Base-by-base conservation (phyloP, 2,113 vertebrate species). In the Forbesichthys papilliferus region DNA sequence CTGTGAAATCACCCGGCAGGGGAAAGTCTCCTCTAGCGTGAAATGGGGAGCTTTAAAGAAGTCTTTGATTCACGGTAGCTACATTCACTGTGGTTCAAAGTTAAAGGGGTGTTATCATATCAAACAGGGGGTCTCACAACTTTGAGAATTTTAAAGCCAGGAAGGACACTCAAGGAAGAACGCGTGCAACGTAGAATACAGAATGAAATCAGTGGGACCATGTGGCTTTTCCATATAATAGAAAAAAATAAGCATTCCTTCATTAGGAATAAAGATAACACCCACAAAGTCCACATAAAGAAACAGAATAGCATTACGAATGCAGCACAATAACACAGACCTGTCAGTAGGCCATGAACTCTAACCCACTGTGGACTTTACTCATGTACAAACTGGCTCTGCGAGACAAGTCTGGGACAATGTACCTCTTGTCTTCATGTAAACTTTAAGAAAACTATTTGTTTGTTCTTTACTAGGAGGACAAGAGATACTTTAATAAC, bases 31-130 rank as follows among this genome's bases (percentile, higher is more conserved):
- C 51, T 62, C 58, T 49, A 47, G 61, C 62, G 4, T 77, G 66
- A 80, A 63, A 52, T 64, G 49, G 49, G 9, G 65, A 66, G 74
- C 56, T 68, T 70, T 64, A 42, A 75, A 5, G 36, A 66, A 48
- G 9, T 27, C 3, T 11, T 11, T 16, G 27, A 58, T 13, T 11
- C 12, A 34, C 20, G 11, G 27, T 9, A 12, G 27, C 56, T 33
- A 34, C 10, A 33, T 33, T 33, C 4, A 27, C 56, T 11, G 8
- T 12, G 33, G 20, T 34, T 58, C 18, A 9, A 12, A 33, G 18
- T 34, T 58, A 11, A 58, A 58, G 11, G 27, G 9, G 18, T 58
- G 27, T 4, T 58, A 33, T 33, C 6, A 58, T 11, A 58, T 58
- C 56, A 58, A 34, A 33, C 20, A 58, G 56, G 9, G 1, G n/a